Conservation (phyloP, 2,888 invertebrate species). For the Sphaeridia pumilis region DNA sequence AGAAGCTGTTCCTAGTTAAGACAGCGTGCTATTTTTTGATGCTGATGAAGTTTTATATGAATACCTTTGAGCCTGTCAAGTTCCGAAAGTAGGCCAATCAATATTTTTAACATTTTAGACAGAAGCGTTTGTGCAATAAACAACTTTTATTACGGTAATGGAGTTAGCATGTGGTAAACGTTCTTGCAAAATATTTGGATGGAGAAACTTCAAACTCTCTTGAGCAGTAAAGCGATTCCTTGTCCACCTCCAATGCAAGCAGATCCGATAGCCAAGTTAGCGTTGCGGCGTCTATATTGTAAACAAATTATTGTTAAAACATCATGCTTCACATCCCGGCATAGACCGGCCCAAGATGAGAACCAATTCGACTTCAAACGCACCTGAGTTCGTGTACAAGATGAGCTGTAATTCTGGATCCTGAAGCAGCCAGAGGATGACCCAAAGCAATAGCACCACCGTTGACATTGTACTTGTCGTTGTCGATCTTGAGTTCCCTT, state of each 20-base stretch:
- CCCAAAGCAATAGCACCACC: constrained; percentile 95
- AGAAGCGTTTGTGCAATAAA: too few species aligned
- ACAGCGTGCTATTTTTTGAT: too few species aligned
- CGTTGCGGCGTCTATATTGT: constrained; percentile 54
- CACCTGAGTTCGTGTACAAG: constrained; percentile 70
- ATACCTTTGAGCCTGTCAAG: too few species aligned
- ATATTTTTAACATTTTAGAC: too few species aligned
- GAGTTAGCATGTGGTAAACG: too few species aligned
- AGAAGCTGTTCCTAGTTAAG: neutral
- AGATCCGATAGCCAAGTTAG: constrained; percentile 80
- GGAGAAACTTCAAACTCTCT: constrained; percentile 41
- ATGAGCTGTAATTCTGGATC: constrained; percentile 81
- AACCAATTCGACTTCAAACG: neutral
- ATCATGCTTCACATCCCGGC: neutral
- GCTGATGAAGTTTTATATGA: too few species aligned
- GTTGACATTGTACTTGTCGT: constrained; percentile 79
- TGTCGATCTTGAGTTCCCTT: constrained; percentile 74
- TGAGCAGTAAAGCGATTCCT: constrained; percentile 87
- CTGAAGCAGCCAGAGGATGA: constrained; percentile 94
- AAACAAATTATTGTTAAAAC: neutral
- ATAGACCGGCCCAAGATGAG: neutral
- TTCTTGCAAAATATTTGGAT: too few species aligned
- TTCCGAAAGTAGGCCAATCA: too few species aligned
- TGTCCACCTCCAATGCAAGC: constrained; percentile 99
- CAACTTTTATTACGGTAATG: too few species aligned